Evolutionary conservation across 2,797 vertebrate genomes (phyloP), one percentile per base, ranked within the genome.

Genomic region (Typhlichthys subterraneus): DNA sequence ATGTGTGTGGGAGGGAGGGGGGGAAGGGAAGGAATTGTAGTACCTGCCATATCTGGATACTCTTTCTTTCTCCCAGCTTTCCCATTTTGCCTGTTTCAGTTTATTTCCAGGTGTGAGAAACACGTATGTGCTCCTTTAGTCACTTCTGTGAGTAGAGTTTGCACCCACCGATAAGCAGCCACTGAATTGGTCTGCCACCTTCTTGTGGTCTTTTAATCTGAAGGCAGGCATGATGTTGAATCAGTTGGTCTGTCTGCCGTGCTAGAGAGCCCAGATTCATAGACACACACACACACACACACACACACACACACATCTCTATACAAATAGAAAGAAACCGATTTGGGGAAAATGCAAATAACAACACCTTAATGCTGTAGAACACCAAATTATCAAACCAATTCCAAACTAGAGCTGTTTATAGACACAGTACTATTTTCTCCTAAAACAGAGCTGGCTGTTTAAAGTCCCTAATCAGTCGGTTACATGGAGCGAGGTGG

Each of bases 391-490:
- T 72, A 63, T 73, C 87, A 82, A 82, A 80, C 85, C 72, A 72
- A 81, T 77, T 77, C 68, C 66, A 73, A 66, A 85, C 63, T 77
- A 69, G 66, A 79, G 52, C 73, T 84, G 81, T 88, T 89, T 84
- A 88, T 85, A 80, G 77, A 80, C 76, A 73, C 67, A 75, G 80
- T 42, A 73, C 53, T 75, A 68, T 87, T 84, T 85, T 77, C 82
- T 72, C 79, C 73, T 72, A 72, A 85, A 84, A 70, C 65, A 65
- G 76, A 83, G 75, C 76, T 78, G 80, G 49, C 73, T 57, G 73
- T 87, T 91, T 90, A 85, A 90, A 87, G 85, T 87, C 83, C 78
- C 83, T 85, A 88, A 89, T 89, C 85, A 84, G 81, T 77, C 87
- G 88, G 84, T 88, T 87, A 87, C 84, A 78, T 15, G 55, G 66